These are phyloP conservation scores for Phylloscopus trochiloides DNA, from an alignment of 2,113 vertebrate genomes.

Conservation along the genomic window DNA sequence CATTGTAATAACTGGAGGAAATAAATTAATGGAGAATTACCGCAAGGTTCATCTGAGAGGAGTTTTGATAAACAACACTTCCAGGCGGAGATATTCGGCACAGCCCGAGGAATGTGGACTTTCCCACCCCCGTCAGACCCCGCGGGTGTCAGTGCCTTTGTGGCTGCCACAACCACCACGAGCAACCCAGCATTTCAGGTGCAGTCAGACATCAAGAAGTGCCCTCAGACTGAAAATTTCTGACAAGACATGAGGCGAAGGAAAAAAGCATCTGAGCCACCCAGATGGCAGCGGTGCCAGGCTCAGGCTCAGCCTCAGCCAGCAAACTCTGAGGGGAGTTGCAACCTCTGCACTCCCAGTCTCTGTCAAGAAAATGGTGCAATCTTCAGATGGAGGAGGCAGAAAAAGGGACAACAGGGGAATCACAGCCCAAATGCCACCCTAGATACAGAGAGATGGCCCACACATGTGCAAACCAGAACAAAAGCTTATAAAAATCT, in stretches of 20 bases:
- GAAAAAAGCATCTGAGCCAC: not conserved
- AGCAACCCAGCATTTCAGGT: conserved; percentile 3
- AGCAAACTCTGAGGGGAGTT: not conserved
- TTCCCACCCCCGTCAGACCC: conserved; percentile 3
- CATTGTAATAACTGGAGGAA: conserved; percentile 70
- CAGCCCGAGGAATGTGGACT: conserved; percentile 56
- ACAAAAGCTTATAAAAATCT: not conserved
- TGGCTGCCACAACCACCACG: not conserved
- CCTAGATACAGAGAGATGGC: not conserved
- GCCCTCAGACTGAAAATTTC: not conserved
- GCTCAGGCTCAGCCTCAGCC: not conserved
- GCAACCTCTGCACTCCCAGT: not conserved
- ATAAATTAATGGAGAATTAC: conserved; percentile 66
- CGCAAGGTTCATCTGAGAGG: conserved; percentile 56
- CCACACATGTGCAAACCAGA: not conserved
- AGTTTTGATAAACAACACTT: conserved; percentile 66
- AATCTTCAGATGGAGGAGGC: not conserved
- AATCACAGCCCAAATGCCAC: not conserved
- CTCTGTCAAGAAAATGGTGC: not conserved
- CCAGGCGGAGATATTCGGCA: conserved; percentile 59
- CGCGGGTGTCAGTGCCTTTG: not conserved
- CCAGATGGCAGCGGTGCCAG: not conserved
- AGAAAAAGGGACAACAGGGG: not conserved
- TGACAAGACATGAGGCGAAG: not conserved
- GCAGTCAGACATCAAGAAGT: not conserved